These are phyloP conservation scores for Lacerta agilis DNA, from an alignment of 2,797 vertebrate species.

Conservation along the genomic window DNA sequence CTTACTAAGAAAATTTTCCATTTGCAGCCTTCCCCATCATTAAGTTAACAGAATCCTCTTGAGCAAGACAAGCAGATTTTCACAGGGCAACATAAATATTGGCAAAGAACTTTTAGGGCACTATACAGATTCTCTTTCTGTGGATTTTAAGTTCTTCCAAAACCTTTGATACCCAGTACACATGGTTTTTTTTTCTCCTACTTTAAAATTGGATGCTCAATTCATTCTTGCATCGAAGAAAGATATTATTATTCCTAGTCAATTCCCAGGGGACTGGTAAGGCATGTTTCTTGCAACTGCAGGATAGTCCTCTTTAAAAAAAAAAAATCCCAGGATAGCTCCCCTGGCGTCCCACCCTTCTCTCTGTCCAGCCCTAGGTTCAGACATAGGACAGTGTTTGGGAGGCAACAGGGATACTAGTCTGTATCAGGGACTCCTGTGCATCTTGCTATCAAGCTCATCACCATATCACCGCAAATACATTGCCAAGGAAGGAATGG, in stretches of 20 bases:
- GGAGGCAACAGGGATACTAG: neutral
- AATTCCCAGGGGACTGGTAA: neutral
- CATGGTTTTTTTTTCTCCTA: neutral
- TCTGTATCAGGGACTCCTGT: neutral
- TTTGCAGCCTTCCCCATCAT: neutral
- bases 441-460: no score
- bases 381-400: neutral
- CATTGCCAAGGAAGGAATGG: no score
- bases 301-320: neutral
- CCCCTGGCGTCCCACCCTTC: neutral
- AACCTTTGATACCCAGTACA: neutral
- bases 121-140: neutral
- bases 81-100: neutral
- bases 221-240: neutral
- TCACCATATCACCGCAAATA: no score
- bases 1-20: neutral
- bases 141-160: neutral
- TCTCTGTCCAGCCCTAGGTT: neutral
- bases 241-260: neutral
- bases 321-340: no score
- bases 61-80: neutral
- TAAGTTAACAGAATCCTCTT: neutral
- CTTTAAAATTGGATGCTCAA: neutral
- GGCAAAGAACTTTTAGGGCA: neutral
- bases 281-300: neutral